Conservation (phyloP, 2,113 vertebrate species). For the Proteles cristata region DNA sequence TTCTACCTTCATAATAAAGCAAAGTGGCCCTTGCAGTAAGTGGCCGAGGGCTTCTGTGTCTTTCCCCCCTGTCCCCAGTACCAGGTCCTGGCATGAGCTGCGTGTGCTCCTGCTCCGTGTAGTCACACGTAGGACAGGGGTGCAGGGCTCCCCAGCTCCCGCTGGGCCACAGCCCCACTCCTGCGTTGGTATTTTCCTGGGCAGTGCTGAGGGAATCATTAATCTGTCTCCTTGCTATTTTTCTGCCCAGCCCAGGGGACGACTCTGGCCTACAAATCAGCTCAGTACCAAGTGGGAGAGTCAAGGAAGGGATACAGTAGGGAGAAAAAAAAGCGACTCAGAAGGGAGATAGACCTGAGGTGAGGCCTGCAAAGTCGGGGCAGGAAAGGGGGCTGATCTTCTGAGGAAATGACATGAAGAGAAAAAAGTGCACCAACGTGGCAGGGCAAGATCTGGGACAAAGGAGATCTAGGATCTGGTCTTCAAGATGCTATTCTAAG, state of each 20-base stretch:
- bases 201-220: conserved; percentile 66
- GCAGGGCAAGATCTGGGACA: conserved; percentile 56
- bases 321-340: conserved; percentile 39
- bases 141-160: neutral
- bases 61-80: neutral
- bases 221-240: conserved; percentile 80
- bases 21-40: neutral
- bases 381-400: neutral
- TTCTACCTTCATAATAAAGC: neutral
- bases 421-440: neutral
- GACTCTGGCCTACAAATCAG: conserved; percentile 74
- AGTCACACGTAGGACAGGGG: rapidly evolving
- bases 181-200: conserved; percentile 68
- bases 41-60: neutral
- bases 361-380: neutral
- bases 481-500: conserved; percentile 71
- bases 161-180: neutral
- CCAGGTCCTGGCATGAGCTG: neutral
- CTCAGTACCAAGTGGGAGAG: conserved; percentile 43
- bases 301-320: conserved; percentile 56
- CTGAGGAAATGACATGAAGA: neutral
- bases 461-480: conserved; percentile 54
- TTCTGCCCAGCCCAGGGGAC: conserved; percentile 72
- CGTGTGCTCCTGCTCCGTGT: rapidly evolving
- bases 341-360: neutral